These are phyloP conservation scores for Halictus ligatus DNA, from an alignment of 2,888 invertebrate genomes.

Conservation along the genomic window DNA sequence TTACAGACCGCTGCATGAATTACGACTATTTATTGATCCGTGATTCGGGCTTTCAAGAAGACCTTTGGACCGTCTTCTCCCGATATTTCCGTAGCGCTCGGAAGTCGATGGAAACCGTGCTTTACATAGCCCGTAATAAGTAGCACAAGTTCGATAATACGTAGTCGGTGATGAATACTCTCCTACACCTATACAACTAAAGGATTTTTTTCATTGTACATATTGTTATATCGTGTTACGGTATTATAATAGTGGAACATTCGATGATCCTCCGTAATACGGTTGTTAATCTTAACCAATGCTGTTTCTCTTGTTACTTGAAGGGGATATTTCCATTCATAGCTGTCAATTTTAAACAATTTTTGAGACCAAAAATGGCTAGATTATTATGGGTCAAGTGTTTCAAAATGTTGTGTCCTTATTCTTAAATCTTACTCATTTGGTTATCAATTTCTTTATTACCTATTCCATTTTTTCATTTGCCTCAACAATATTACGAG, in stretches of 20 bases:
- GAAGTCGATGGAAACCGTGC: constrained; percentile 18
- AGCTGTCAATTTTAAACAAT: no score
- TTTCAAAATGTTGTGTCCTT: no score
- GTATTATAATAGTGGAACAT: not conserved
- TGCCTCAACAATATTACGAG: no score
- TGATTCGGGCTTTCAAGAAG: constrained; percentile 47
- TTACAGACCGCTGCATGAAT: constrained; percentile 25
- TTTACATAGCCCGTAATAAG: constrained; percentile 9
- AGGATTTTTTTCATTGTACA: not conserved
- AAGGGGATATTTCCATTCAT: not conserved
- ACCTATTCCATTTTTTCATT: no score
- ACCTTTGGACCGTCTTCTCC: constrained; percentile 26
- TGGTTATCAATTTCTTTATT: no score
- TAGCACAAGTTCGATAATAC: constrained; percentile 20
- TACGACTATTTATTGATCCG: constrained; percentile 62
- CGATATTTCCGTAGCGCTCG: constrained; percentile 19
- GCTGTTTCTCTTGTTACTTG: not conserved
- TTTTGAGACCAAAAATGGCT: no score
- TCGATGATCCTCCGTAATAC: not conserved
- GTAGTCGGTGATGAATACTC: not conserved
- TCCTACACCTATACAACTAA: not conserved
- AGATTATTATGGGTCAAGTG: no score
- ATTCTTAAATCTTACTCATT: no score
- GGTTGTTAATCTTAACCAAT: not conserved
- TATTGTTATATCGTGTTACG: not conserved